Evolutionary conservation across 2,888 invertebrate species (phyloP), one percentile per base, ranked within the genome.

Genomic region (Acanthosepion esculentum): DNA sequence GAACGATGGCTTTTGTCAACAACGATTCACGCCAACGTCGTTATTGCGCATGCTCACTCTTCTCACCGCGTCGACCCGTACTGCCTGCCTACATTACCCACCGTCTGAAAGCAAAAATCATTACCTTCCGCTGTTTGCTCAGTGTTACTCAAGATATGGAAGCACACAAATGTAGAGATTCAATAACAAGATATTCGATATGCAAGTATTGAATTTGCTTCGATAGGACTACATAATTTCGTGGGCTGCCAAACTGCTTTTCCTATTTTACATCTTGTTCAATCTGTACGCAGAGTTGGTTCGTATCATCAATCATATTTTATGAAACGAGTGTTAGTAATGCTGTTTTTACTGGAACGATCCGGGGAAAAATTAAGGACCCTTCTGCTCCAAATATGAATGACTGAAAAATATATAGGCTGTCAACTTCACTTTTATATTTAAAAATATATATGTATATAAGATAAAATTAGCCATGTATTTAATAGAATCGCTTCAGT

Each of bases 171-270:
- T 78, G 78, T 33, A 33, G n/a, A 78, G 78, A n/a, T 78, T 78
- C 78, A 78, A 78, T 78, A 78, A 78, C 78, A 78, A n/a, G 78
- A 78, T 78, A 78, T 78, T 78, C 78, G 78, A 78, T 78, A 78
- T 78, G 78, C 78, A 18, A 78, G 78, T 78, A 78, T 78, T 78
- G n/a, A 33, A n/a, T 78, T 78, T 78, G 78, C 78, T n/a, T n/a
- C 15, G 78, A n/a, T 78, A 78, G n/a, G 78, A 33, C 78, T 78
- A 78, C 78, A 78, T 78, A 59, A 59, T 59, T 59, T 59, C 20
- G 20, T 59, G 59, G 59, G 23, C 59, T 59, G 59, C 59, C 59
- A 59, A 59, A 23, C 59, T 26, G 59, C 59, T n/a, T 33, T 78
- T 78, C 18, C n/a, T n/a, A n/a, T 33, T 78, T 78, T 12, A n/a